Percentiles rank a stretch among this genome's conserved stretches.
These are phyloP conservation scores for Egretta garzetta DNA, from an alignment of 2,113 vertebrate genomes.

Conservation along the genomic window DNA sequence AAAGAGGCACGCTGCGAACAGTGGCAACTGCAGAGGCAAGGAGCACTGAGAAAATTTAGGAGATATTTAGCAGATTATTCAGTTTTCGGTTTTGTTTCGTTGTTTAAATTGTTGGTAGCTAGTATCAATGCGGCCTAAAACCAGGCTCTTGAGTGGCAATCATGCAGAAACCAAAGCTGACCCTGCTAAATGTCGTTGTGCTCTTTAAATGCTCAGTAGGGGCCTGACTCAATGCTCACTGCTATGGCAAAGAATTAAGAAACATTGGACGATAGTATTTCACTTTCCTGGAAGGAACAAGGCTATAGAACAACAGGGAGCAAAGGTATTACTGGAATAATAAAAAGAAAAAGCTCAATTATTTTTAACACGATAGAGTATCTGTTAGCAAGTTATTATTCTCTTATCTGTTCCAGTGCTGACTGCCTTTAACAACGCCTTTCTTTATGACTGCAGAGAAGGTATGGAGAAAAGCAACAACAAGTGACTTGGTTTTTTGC, in stretches of 20 bases:
- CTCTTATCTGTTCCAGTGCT: background rate
- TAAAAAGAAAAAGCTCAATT: background rate
- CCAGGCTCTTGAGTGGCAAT: background rate
- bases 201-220: background rate
- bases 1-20: background rate
- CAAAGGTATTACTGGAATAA: slow-evolving; percentile 11
- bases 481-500: background rate
- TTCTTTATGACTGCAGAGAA: background rate
- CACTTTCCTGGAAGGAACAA: slow-evolving; percentile 44
- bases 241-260: slow-evolving; percentile 12
- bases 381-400: slow-evolving; percentile 9
- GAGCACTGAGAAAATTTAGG: background rate
- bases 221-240: background rate
- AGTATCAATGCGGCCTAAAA: background rate
- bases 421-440: background rate
- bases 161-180: background rate
- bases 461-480: background rate
- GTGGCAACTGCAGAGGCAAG: fast-evolving
- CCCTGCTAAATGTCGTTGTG: background rate
- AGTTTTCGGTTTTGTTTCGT: fast-evolving
- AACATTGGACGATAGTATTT: background rate
- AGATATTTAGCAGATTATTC: background rate
- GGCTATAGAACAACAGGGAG: slow-evolving; percentile 16
- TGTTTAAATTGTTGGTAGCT: background rate
- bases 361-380: background rate